phyloP scores from a whole-genome alignment of 1,140 invertebrate genomes.

The Ctenoplectra terminalis region DNA sequence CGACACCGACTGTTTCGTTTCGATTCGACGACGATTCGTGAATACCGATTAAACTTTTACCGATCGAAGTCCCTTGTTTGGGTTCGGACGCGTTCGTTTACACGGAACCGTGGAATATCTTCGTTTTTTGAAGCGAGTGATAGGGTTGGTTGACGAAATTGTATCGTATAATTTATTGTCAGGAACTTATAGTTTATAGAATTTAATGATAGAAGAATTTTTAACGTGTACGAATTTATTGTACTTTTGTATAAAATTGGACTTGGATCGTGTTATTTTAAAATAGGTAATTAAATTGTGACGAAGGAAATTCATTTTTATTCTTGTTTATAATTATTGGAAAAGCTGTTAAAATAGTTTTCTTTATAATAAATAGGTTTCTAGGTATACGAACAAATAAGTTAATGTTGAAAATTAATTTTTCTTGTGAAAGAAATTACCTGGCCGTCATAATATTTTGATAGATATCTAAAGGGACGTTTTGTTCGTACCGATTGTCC shows the following conservation, averaged over 20 bases:
- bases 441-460: slow-evolving; percentile 81
- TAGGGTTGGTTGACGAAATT: not conserved
- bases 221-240: not conserved
- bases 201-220: not conserved
- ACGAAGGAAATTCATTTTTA: too few relatives aligned
- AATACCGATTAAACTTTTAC: slow-evolving; percentile 50
- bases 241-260: not conserved
- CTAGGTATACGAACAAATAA: too few relatives aligned
- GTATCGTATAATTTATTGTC: too few relatives aligned
- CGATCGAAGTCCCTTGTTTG: slow-evolving; percentile 19
- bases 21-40: slow-evolving; percentile 28
- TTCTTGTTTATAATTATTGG: too few relatives aligned
- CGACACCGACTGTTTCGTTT: slow-evolving; percentile 5
- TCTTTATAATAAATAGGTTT: too few relatives aligned
- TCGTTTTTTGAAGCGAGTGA: not conserved
- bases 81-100: not conserved
- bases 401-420: slow-evolving; percentile 6
- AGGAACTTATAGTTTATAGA: not conserved
- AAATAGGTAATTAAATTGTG: too few relatives aligned
- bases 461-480: slow-evolving; percentile 80
- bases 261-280: too few relatives aligned
- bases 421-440: not conserved
- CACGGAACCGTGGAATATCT: not conserved
- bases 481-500: slow-evolving; percentile 75
- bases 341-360: too few relatives aligned